Conservation (phyloP, 2,888 invertebrate species). For the Ommatoiulus sabulosus region DNA sequence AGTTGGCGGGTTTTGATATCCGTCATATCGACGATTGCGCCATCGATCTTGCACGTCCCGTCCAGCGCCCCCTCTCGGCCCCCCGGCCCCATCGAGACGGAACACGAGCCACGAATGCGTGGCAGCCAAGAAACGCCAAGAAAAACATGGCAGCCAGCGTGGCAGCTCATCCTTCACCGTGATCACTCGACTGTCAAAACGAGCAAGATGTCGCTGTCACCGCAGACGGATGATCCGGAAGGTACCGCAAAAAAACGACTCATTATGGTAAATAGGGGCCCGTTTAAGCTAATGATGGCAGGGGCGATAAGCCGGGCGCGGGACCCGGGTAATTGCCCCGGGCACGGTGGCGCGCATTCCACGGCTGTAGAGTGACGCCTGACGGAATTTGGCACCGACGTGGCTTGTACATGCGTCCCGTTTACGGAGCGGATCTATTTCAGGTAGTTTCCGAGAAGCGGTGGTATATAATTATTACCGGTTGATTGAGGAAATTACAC, state of each 20-base stretch:
- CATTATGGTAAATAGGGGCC: slow-evolving; percentile 7
- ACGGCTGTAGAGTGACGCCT: too few species aligned
- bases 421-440: too few species aligned
- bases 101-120: background rate
- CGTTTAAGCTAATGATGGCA: slow-evolving; percentile 3
- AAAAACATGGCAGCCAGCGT: slow-evolving; percentile 6
- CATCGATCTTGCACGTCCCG: background rate
- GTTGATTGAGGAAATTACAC: too few species aligned
- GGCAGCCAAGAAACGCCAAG: background rate
- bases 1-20: too few species aligned
- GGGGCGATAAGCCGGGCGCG: background rate
- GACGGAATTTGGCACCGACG: too few species aligned
- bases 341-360: background rate
- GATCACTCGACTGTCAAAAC: background rate
- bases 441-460: too few species aligned
- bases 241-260: background rate
- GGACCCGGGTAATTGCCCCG: slow-evolving; percentile 3
- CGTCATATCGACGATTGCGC: background rate
- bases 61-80: background rate
- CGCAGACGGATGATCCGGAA: slow-evolving; percentile 15
- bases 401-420: too few species aligned
- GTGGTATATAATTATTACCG: too few species aligned
- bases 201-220: slow-evolving; percentile 5
- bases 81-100: background rate
- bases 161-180: background rate